Percentiles rank a stretch among this genome's conserved stretches.
Conservation (phyloP, 1,140 invertebrate genomes). For the Amyelois transitella region DNA sequence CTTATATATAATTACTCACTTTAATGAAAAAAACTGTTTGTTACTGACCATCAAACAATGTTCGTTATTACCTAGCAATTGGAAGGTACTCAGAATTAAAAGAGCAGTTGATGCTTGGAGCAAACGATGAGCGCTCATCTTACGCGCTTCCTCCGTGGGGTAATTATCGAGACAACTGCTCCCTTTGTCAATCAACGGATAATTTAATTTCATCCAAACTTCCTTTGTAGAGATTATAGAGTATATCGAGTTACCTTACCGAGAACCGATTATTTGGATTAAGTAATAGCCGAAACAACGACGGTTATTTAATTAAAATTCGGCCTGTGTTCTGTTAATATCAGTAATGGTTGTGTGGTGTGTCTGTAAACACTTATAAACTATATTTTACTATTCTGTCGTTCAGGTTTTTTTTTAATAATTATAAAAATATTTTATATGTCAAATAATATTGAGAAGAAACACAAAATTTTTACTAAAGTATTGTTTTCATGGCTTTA, state of each 20-base stretch:
- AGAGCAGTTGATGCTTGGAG: slow-evolving; percentile 7
- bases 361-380: too few species aligned
- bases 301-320: neutral
- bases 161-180: slow-evolving; percentile 56
- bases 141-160: slow-evolving; percentile 44
- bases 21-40: too few species aligned
- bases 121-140: slow-evolving; percentile 29
- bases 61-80: neutral
- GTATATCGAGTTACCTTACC: slow-evolving; percentile 14
- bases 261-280: neutral
- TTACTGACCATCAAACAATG: too few species aligned
- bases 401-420: too few species aligned
- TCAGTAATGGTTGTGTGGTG: too few species aligned
- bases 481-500: neutral
- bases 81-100: neutral
- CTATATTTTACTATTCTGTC: too few species aligned
- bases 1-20: too few species aligned
- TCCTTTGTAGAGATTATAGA: slow-evolving; percentile 35
- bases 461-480: neutral
- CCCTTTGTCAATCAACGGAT: slow-evolving; percentile 58
- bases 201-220: slow-evolving; percentile 61
- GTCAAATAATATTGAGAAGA: too few species aligned
- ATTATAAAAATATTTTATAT: too few species aligned
- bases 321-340: too few species aligned
- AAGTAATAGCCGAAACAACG: neutral